Evolutionary conservation across 30 jellyfish, hydroid and myxozoan genomes (phyloP), one percentile per base, ranked within the genome.

Genomic region (Nemopilema nomurai): DNA sequence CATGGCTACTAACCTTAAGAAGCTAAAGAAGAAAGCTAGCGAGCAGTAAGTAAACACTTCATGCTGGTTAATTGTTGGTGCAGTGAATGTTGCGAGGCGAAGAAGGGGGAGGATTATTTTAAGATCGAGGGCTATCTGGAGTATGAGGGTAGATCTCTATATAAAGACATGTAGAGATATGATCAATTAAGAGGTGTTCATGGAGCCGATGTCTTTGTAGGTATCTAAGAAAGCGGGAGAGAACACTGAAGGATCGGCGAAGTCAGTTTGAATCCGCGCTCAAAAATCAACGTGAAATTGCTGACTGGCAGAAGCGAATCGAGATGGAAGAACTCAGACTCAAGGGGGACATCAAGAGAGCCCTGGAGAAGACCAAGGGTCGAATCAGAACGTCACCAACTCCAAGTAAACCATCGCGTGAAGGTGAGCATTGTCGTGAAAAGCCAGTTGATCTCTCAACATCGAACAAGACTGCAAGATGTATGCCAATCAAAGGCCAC

Each of bases 191-290:
- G n/a, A n/a, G n/a, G n/a, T n/a, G n/a, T n/a, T n/a, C n/a, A n/a
- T n/a, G n/a, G n/a, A n/a, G n/a, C n/a, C n/a, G n/a, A n/a, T 49
- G 21, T 63, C n/a, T 71, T 74, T 64, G 50, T 25, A 94, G 99
- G 71, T 94, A 94, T 72, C 86, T 94, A 19, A 77, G 96, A 16
- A 88, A 82, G 50, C 96, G 99, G 4, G 99, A 94, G 83, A 70
- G 49, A 50, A 80, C 70, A 18, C 51, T 94, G 80, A 92, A 89
- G 62, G 79, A 85, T 18, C 95, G 96, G 8, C 85, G 90, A 22
- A 52, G 68, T 9, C 96, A 94, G 32, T 89, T 94, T 67, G 86
- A 82, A 28, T 86, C 94, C 1, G 81, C 90, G 57, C 71, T 89
- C 73, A 86, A 86, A 27, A 96, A 91, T 17, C 92, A 90, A 73